phyloP scores from a whole-genome alignment of 2,797 vertebrate genomes.

The Xiphorhynchus erythropygius region DNA sequence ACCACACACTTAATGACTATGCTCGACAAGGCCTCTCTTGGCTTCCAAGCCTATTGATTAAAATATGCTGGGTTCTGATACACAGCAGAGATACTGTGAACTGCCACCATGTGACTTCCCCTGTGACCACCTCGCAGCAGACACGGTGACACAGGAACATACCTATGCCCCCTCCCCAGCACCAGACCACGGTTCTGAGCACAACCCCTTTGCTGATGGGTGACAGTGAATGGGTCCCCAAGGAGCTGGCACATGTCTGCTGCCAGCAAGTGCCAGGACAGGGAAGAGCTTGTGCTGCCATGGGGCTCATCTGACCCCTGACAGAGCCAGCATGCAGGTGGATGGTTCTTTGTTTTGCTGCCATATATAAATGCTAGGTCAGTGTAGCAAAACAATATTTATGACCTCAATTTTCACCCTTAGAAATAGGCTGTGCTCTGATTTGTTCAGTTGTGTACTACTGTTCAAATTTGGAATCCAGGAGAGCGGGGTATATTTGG shows the following conservation, averaged over 20 bases:
- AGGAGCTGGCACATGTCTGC: fast-evolving
- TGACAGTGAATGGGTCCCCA: fast-evolving
- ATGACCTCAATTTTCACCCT: not conserved
- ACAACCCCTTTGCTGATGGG: not conserved
- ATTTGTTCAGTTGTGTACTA: not conserved
- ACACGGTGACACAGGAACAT: no score
- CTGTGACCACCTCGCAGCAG: not conserved
- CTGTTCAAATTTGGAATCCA: not conserved
- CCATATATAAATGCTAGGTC: fast-evolving
- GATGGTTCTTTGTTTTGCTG: not conserved
- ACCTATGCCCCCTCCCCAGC: fast-evolving
- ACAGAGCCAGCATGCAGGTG: not conserved
- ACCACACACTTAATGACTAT: not conserved
- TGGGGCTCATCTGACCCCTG: not conserved
- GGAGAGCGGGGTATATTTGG: not conserved
- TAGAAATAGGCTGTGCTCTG: not conserved
- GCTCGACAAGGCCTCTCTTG: fast-evolving
- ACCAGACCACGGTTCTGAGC: fast-evolving
- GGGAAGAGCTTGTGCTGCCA: not conserved
- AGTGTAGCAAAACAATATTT: not conserved
- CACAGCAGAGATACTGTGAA: not conserved
- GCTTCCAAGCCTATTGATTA: not conserved
- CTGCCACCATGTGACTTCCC: fast-evolving
- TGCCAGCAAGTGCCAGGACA: not conserved
- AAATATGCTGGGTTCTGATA: not conserved